Evolutionary conservation across 1,140 invertebrate genomes (phyloP).

Genomic region (Bilobella aurantiaca): DNA sequence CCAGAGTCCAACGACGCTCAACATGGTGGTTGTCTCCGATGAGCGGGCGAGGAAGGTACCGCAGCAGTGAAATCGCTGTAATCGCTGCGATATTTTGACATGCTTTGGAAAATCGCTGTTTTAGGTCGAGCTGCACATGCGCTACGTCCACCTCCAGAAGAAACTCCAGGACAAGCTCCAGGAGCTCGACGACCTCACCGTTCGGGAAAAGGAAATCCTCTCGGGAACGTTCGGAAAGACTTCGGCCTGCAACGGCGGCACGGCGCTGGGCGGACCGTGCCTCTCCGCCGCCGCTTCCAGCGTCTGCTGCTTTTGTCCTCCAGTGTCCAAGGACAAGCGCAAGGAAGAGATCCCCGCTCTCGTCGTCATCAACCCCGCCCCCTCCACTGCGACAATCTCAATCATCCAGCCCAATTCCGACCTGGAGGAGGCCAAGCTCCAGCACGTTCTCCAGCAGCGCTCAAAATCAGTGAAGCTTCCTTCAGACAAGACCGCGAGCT

Average conservation of each 20-base stretch:
- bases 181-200: slow-evolving; percentile 69
- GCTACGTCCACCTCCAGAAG: slow-evolving; percentile 77
- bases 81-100: too few species aligned
- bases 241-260: slow-evolving; percentile 8
- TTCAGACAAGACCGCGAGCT: background rate
- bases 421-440: background rate
- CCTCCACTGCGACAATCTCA: background rate
- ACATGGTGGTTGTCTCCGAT: slow-evolving; percentile 90
- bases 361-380: background rate
- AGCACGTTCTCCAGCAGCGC: background rate
- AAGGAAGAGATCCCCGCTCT: background rate
- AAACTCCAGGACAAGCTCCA: slow-evolving; percentile 72
- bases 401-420: background rate
- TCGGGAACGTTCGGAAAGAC: slow-evolving; percentile 17
- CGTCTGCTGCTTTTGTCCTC: slow-evolving; percentile 34
- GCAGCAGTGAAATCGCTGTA: too few species aligned
- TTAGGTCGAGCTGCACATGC: slow-evolving; percentile 73
- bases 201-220: slow-evolving; percentile 65
- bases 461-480: slow-evolving; percentile 1
- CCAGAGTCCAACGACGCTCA: slow-evolving; percentile 75
- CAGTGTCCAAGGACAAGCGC: background rate
- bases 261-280: slow-evolving; percentile 21
- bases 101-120: background rate
- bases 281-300: slow-evolving; percentile 21
- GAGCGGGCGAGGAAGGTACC: slow-evolving; percentile 81